Evolutionary conservation across 2,888 invertebrate genomes (phyloP).

Genomic region (Conomelus anceps): DNA sequence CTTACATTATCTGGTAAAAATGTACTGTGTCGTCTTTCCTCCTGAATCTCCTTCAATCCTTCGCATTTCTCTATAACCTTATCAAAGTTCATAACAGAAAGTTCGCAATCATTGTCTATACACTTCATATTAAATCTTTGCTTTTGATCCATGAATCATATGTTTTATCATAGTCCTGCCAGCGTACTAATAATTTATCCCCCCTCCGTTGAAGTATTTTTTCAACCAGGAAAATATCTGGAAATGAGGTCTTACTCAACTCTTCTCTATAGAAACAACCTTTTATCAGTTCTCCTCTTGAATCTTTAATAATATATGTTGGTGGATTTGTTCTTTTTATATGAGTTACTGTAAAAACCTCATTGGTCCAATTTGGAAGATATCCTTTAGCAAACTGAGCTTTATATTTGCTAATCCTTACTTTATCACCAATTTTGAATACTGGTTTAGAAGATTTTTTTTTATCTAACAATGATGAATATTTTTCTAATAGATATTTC

Average conservation of each 20-base stretch:
- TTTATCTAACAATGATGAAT: neutral
- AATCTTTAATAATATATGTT: slow-evolving; percentile 9
- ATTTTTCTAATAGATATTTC: neutral
- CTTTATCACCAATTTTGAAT: slow-evolving; percentile 2
- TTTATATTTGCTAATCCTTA: slow-evolving; percentile 15
- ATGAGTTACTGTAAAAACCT: slow-evolving; percentile 11
- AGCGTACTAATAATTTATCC: slow-evolving; percentile 3
- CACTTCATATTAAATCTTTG: neutral
- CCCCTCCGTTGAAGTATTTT: neutral
- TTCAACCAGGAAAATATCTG: slow-evolving; percentile 11
- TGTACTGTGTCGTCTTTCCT: neutral
- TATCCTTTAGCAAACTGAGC: slow-evolving; percentile 8
- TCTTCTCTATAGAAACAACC: slow-evolving; percentile 12
- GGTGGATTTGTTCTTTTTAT: slow-evolving; percentile 1
- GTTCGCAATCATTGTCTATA: neutral
- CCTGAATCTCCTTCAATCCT: neutral
- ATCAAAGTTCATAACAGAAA: slow-evolving; percentile 8
- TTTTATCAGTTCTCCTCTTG: neutral
- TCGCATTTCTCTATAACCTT: neutral
- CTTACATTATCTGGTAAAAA: slow-evolving; percentile 15
- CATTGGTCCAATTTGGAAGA: slow-evolving; percentile 17
- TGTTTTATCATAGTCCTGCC: slow-evolving; percentile 1
- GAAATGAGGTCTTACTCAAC: neutral
- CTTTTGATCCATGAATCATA: neutral
- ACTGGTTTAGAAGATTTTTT: neutral